A percentile compares a stretch with the other conserved stretches of the same genome.
phyloP scores from a whole-genome alignment of 2,113 vertebrate genomes.

The Heteronetta atricapilla region DNA sequence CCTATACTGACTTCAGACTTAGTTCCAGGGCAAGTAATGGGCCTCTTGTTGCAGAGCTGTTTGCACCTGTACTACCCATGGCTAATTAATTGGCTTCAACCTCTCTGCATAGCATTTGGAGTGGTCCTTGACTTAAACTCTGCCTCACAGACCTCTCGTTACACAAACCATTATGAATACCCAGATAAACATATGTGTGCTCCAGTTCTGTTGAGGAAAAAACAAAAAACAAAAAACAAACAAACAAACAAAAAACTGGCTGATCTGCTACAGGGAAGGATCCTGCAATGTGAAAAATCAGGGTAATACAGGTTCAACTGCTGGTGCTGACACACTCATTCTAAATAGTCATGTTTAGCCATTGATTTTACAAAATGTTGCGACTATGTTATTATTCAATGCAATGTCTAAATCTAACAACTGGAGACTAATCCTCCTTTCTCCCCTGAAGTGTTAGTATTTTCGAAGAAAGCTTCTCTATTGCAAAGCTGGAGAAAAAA shows the following conservation, averaged over 20 bases:
- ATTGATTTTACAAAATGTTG: neutral
- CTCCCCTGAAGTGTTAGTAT: neutral
- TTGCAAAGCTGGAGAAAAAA: neutral
- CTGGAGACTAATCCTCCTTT: neutral
- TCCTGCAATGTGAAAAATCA: neutral
- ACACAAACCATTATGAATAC: neutral
- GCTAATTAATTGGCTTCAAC: neutral
- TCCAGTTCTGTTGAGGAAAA: neutral
- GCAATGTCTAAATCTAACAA: neutral
- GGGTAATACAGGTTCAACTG: neutral
- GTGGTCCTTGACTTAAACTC: neutral
- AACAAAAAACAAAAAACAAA: too few relatives aligned
- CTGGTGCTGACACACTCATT: neutral
- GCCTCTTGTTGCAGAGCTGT: neutral
- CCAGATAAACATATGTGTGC: fast-evolving
- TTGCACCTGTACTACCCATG: neutral
- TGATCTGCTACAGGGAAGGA: neutral
- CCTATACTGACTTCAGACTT: neutral
- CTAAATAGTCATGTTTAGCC: neutral
- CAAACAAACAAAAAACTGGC: too few relatives aligned
- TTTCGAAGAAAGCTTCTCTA: neutral
- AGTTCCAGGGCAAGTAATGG: neutral
- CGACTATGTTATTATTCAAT: neutral
- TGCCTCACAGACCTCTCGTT: neutral
- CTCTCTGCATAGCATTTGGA: neutral